Percentiles rank a stretch among this genome's conserved stretches.
These are phyloP conservation scores for Neofelis nebulosa DNA, from an alignment of 2,113 vertebrate genomes.

Conservation along the genomic window DNA sequence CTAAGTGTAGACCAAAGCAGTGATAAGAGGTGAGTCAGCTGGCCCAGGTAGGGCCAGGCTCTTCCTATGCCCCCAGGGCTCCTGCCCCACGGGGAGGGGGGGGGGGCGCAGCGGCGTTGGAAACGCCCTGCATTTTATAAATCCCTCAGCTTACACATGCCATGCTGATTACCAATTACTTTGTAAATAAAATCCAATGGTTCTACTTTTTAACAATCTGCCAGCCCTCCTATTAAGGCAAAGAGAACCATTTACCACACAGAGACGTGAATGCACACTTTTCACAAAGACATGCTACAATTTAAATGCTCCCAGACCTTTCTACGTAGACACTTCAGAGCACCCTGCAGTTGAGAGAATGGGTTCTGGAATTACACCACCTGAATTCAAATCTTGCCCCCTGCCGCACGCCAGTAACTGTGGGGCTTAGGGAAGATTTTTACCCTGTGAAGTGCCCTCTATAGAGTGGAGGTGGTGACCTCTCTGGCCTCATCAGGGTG, in stretches of 20 bases:
- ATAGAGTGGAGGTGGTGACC: not conserved
- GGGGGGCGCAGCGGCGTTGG: accelerated
- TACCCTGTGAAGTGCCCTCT: not conserved
- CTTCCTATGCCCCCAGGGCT: not conserved
- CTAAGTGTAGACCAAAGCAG: not conserved
- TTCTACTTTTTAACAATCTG: not conserved
- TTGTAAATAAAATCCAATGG: not conserved
- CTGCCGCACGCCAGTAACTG: not conserved
- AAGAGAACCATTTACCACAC: not conserved
- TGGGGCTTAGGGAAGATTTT: not conserved
- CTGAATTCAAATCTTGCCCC: not conserved
- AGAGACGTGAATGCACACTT: not conserved
- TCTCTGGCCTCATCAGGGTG: too few species aligned
- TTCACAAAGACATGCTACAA: not conserved
- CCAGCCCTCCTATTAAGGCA: not conserved
- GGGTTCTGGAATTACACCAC: not conserved
- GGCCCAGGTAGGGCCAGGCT: not conserved
- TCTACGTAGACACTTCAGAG: not conserved
- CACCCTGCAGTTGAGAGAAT: not conserved
- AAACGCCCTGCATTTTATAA: not conserved
- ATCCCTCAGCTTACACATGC: not conserved
- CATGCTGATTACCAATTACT: not conserved
- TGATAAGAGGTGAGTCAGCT: not conserved
- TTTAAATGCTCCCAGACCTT: not conserved
- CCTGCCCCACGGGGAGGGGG: not conserved